Conservation (phyloP, 2,113 vertebrate genomes). For the Synchiropus splendidus region DNA sequence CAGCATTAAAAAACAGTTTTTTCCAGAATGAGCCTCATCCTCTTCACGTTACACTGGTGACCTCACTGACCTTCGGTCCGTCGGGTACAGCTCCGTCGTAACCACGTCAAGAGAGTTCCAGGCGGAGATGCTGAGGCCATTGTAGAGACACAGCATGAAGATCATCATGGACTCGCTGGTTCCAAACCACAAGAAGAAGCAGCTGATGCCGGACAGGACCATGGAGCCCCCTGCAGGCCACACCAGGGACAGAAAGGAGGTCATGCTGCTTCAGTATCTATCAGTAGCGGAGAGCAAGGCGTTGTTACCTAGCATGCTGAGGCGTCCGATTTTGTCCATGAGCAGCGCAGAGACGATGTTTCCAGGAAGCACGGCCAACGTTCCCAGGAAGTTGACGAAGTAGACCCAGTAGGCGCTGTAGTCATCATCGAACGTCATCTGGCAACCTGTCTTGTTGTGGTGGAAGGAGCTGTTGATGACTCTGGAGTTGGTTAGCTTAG, state of each 20-base stretch:
- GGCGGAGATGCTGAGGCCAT: constrained; percentile 93
- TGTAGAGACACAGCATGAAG: constrained; percentile 96
- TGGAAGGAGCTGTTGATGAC: constrained; percentile 84
- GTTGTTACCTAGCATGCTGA: constrained; percentile 87
- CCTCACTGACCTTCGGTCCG: constrained; percentile 80
- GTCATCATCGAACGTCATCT: constrained; percentile 91
- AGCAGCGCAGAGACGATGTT: constrained; percentile 96
- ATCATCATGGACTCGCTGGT: constrained; percentile 99
- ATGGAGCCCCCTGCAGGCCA: constrained; percentile 84
- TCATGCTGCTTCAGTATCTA: constrained; percentile 4
- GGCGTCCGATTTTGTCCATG: constrained; percentile 94
- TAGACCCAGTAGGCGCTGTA: constrained; percentile 99
- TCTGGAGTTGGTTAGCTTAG: constrained; percentile 80
- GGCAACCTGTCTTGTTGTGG: constrained; percentile 89
- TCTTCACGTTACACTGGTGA: no score
- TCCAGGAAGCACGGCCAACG: constrained; percentile 89
- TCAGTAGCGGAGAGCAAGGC: background rate
- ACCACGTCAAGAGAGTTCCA: constrained; percentile 98
- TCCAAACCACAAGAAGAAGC: constrained; percentile 97
- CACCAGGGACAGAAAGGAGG: constrained; percentile 1
- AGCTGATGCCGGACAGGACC: constrained; percentile 97
- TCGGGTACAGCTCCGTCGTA: constrained; percentile 90
- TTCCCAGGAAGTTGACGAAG: constrained; percentile 97
- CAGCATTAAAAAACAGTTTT: no score
- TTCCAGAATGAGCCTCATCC: no score